Base-by-base conservation (phyloP, 2,797 vertebrate species). In the Neosilurus hyrtlii region DNA sequence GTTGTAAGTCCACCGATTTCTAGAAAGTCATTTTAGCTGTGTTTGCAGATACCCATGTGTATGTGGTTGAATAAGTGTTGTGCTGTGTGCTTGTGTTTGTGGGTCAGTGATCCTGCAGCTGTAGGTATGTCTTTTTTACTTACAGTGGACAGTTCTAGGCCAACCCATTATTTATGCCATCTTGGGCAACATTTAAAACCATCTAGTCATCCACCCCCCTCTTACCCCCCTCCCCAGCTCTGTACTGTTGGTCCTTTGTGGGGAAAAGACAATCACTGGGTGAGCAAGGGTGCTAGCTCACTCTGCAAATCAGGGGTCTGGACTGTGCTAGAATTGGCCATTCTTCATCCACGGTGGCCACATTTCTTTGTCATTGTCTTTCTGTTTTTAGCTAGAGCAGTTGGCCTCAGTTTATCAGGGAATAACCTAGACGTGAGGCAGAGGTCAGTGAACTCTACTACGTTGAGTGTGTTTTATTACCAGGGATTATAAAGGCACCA, bases 281-380 rank as follows among this genome's bases (percentile, higher is more conserved):
- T 92, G 90, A 89, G 90, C 89, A 90, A 85, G 88, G 63, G 79
- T 83, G 74, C 80, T 43, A 81, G 83, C 83, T 84, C 81, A 81
- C 83, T 54, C 70, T 85, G 83, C 78, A 67, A 80, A 74, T 86
- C 80, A 79, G 61, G 73, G 78, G 73, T 86, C 83, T 89, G 92
- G 94, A 95, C 89, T 84, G 87, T 94, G 90, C 93, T 92, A 92
- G 95, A 95, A 95, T 87, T 83, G 89, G 85, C 90, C 70, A 79
- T 79, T 79, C 61, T 79, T 78, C 49, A 3, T 65, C n/a, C 76
- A 65, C 76, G 61, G 15, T 76, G 20, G 16, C 59, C 61, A 77
- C 84, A 81, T 85, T 82, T 82, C 49, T 70, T 80, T 83, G 81
- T 82, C 77, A 51, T 72, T 78, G 57, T 75, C 86, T 84, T 87